A percentile compares a stretch with the other conserved stretches of the same genome.
These are phyloP conservation scores for Zaprionus capensis DNA, from an alignment of 1,140 invertebrate species.

Conservation along the genomic window DNA sequence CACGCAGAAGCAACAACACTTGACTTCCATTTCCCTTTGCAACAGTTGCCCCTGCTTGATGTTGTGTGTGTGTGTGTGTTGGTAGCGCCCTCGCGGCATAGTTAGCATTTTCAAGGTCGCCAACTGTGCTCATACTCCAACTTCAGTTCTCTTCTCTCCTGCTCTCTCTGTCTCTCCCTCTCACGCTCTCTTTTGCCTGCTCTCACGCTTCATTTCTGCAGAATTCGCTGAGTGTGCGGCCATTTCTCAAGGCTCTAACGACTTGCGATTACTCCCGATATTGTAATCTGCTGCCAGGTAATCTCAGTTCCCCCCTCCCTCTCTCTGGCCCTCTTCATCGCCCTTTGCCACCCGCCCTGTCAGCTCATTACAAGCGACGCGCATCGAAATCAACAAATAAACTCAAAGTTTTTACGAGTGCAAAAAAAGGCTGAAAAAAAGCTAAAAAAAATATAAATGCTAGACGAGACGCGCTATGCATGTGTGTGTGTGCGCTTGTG, in stretches of 20 bases:
- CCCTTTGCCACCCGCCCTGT: neutral
- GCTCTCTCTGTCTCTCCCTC: neutral
- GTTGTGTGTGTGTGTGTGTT: conserved; percentile 2
- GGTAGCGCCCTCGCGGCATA: conserved; percentile 74
- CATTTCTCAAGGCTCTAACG: conserved; percentile 69
- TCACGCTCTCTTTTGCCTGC: neutral
- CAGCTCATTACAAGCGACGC: conserved; percentile 65
- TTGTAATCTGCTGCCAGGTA: conserved; percentile 73
- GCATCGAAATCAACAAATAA: conserved; percentile 59
- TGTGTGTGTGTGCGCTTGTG: conserved; percentile 19
- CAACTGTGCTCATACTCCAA: conserved; percentile 16
- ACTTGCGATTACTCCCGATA: conserved; percentile 45
- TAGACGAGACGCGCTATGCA: neutral
- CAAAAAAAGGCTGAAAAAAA: conserved; percentile 28
- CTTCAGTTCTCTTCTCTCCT: neutral
- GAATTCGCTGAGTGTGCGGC: conserved; percentile 56
- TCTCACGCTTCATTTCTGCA: conserved; percentile 46
- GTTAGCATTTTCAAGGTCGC: conserved; percentile 78
- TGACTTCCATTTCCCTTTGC: conserved; percentile 11
- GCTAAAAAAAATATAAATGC: neutral
- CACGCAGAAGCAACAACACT: conserved; percentile 3
- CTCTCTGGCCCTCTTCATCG: neutral
- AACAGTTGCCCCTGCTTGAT: neutral
- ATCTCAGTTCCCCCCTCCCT: conserved; percentile 38
- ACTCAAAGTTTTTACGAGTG: conserved; percentile 72